These are phyloP conservation scores for Corticium candelabrum DNA, from an alignment of 37 sponge, comb jelly and placozoan species.

Conservation along the genomic window DNA sequence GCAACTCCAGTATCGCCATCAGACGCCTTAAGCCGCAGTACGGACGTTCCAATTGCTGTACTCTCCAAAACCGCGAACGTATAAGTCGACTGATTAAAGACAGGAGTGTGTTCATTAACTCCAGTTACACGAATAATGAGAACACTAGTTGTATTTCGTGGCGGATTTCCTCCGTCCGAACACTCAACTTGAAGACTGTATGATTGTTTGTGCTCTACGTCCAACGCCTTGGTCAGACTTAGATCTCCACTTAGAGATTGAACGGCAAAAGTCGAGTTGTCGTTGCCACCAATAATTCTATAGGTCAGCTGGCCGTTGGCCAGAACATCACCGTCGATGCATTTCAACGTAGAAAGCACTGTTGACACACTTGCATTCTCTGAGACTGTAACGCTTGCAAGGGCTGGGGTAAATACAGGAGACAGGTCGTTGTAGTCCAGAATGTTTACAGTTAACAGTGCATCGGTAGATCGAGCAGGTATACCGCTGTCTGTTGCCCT, in stretches of 20 bases:
- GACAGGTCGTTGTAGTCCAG: not conserved
- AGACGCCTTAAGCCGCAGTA: constrained; percentile 25
- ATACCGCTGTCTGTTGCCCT: not conserved
- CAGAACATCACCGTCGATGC: constrained; percentile 34
- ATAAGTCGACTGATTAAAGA: constrained; percentile 24
- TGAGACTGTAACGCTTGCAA: not conserved
- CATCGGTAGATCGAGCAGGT: not conserved
- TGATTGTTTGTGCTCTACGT: not conserved
- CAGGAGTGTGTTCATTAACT: constrained; percentile 41
- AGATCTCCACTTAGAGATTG: not conserved
- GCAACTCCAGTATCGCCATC: constrained; percentile 40
- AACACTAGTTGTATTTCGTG: not conserved
- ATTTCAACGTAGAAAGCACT: constrained; percentile 15
- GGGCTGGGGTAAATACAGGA: not conserved
- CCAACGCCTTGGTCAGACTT: not conserved
- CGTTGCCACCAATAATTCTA: not conserved
- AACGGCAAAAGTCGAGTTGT: not conserved
- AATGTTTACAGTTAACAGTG: not conserved
- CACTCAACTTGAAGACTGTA: not conserved
- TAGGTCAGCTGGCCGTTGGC: constrained; percentile 44
- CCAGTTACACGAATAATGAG: not conserved
- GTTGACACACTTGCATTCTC: constrained; percentile 18
- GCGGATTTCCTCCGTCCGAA: not conserved
- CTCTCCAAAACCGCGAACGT: constrained; percentile 30
- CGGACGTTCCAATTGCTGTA: constrained; percentile 19